Conservation (phyloP, 2,888 invertebrate species). For the Pogonocherus hispidulus region DNA sequence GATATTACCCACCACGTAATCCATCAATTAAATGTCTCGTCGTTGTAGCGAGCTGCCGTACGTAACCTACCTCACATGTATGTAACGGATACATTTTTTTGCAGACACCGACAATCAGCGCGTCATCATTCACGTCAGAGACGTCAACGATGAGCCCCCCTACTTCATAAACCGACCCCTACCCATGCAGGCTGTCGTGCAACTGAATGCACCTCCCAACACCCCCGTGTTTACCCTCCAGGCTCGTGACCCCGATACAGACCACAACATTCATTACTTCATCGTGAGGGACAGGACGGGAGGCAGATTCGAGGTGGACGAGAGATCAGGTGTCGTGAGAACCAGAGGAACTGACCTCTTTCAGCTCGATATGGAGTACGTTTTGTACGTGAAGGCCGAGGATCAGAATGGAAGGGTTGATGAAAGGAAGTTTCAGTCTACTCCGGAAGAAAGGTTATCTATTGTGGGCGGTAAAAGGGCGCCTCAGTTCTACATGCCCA, state of each 20-base stretch:
- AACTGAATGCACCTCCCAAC: slow-evolving; percentile 94
- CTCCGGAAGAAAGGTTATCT: slow-evolving; percentile 90
- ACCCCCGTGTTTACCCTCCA: slow-evolving; percentile 97
- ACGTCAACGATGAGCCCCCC: slow-evolving; percentile 97
- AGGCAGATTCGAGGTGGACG: slow-evolving; percentile 67
- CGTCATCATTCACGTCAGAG: slow-evolving; percentile 94
- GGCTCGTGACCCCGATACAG: slow-evolving; percentile 96
- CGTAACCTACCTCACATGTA: not conserved
- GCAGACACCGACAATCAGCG: slow-evolving; percentile 95
- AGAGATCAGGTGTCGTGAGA: slow-evolving; percentile 88
- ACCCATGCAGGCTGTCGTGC: slow-evolving; percentile 98
- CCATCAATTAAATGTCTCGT: too few relatives aligned
- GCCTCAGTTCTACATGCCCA: slow-evolving; percentile 97
- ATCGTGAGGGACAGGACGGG: slow-evolving; percentile 92
- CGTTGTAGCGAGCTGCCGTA: too few relatives aligned
- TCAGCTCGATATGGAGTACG: slow-evolving; percentile 96
- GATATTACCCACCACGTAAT: too few relatives aligned
- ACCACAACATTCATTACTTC: slow-evolving; percentile 96
- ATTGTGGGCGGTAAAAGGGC: slow-evolving; percentile 98
- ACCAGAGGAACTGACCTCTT: slow-evolving; percentile 93
- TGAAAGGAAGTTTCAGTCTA: slow-evolving; percentile 90
- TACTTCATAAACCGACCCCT: slow-evolving; percentile 97
- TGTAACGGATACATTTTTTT: slow-evolving; percentile 32
- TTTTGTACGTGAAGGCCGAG: slow-evolving; percentile 95
- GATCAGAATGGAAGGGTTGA: slow-evolving; percentile 96